phyloP scores from a whole-genome alignment of 2,113 vertebrate genomes.

The Psammodynastes pulverulentus region DNA sequence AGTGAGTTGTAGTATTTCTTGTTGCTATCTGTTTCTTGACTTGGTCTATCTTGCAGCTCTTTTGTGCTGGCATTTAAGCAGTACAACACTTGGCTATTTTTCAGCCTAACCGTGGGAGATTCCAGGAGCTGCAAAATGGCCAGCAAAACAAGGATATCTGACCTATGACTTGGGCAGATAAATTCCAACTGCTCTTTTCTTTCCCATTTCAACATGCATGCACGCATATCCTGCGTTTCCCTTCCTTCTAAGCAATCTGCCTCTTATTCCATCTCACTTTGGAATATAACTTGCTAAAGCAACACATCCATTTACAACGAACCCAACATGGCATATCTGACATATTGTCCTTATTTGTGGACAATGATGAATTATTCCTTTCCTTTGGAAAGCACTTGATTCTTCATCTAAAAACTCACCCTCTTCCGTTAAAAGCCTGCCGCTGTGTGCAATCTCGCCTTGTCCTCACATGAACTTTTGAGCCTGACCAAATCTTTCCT shows the following conservation, averaged over 20 bases:
- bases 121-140: neutral
- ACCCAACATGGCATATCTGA: neutral
- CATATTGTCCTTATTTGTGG: neutral
- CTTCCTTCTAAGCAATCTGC: neutral
- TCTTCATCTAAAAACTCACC: neutral
- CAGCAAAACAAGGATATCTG: neutral
- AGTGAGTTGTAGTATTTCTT: neutral
- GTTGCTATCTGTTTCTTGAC: neutral
- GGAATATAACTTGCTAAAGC: neutral
- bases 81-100: neutral
- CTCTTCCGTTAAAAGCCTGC: neutral
- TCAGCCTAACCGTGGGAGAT: neutral
- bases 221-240: too few relatives aligned
- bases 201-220: neutral
- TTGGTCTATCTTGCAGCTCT: neutral
- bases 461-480: neutral
- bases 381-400: neutral
- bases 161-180: neutral
- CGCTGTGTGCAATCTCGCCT: neutral
- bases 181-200: neutral
- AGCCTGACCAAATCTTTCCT: neutral
- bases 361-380: neutral
- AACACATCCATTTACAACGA: neutral
- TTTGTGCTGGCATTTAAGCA: neutral
- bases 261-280: neutral